Base-by-base conservation (phyloP, 2,797 vertebrate species). In the Takifugu rubripes region DNA sequence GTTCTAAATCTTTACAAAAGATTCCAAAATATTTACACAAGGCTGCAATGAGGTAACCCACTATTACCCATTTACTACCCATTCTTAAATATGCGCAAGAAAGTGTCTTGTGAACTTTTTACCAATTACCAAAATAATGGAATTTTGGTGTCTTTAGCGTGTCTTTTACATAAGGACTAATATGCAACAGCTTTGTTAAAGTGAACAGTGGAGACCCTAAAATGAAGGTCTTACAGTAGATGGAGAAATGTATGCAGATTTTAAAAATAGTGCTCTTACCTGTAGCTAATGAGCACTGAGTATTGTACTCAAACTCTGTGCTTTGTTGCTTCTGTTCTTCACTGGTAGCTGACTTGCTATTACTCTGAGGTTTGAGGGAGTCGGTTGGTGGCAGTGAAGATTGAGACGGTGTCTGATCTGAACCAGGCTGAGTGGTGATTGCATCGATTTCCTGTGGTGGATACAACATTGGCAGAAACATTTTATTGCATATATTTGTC, bases 231-330 rank as follows among this genome's bases (percentile, higher is more conserved):
- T 9, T 14, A 15, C 10, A 27, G 40, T 52, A 24, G 14, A 0
- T 7, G 15, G 2, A 17, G 14, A 26, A 12, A 16, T 44, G 1
- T 33, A 11, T 12, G 27, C 17, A 40, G 42, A 56, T 6, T 25
- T n/a, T 14, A 40, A 40, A 40, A 40, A 12, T 27, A 36, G 15
- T 1, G 44, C 25, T 56, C 24, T 89, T 83, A 98, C 97, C 96
- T 93, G 94, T 96, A 0, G 93, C 94, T 60, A 99, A 84, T 0
- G 97, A 98, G 76, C 92, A 95, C 83, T 98, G 95, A 0, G 97
- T 99, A 70, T 99, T 92, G 3, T 95, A 99, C 57, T 95, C 94
- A 91, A 96, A 98, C 16, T 83, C 82, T 59, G 85, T 17, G 0
- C 74, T 74, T 0, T 67, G 55, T 0, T 86, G 59, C 43, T 80